phyloP scores from a whole-genome alignment of 2,888 invertebrate species.

The Tipula confusa region DNA sequence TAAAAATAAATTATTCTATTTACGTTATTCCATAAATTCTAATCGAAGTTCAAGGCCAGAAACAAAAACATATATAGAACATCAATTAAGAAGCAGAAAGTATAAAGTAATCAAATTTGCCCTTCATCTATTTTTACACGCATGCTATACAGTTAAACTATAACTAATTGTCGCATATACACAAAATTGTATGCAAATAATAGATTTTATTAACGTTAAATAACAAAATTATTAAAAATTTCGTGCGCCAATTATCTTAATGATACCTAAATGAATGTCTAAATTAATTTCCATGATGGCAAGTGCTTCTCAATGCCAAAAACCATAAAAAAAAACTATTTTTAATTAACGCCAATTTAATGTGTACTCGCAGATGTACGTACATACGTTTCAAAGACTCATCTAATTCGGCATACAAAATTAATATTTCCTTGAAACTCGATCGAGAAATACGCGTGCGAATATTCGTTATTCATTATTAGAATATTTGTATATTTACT shows the following conservation, averaged over 20 bases:
- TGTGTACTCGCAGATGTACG: neutral
- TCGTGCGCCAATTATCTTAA: slow-evolving; percentile 12
- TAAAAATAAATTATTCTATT: no score
- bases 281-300: neutral
- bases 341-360: slow-evolving; percentile 3
- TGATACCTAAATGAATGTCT: neutral
- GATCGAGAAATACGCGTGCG: neutral
- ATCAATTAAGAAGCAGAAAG: no score
- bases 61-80: no score
- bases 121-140: no score
- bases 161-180: no score
- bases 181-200: neutral
- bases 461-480: neutral
- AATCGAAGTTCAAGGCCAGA: no score
- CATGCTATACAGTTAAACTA: no score
- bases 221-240: neutral
- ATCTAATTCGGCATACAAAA: neutral
- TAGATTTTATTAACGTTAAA: neutral
- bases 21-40: no score
- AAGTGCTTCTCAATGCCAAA: neutral
- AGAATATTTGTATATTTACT: neutral
- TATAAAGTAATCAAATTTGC: no score
- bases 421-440: neutral
- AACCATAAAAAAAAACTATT: neutral
- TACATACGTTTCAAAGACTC: neutral